Evolutionary conservation across 1,140 invertebrate genomes (phyloP), one percentile per base, ranked within the genome.

Genomic region (Drosophila arizonae): DNA sequence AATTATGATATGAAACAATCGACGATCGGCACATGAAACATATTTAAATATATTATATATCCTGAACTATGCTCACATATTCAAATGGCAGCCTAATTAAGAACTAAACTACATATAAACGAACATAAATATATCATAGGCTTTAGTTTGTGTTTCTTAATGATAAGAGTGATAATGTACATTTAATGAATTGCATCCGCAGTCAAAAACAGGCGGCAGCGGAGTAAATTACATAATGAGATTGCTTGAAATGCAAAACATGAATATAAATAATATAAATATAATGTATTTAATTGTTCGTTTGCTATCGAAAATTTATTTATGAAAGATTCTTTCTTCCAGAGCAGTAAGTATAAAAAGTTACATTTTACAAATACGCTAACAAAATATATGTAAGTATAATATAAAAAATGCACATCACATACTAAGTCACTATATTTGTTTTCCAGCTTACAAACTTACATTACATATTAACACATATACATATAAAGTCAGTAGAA

Each of bases 81-180:
- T 67, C 63, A 61, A 73, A 74, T 60, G 75, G 46, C 62, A 75
- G 66, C 61, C 58, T 61, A 71, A 68, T 60, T 69, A 84, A 48
- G 65, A 46, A 69, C 39, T 64, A 64, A 82, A 70, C 60, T 62
- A 69, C 15, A 74, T 36, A 75, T 36, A 74, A 46, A 79, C 52
- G 63, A 75, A 76, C 62, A 65, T 78, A 78, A 70, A 76, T 87
- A 86, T 87, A 87, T 82, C 79, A 87, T 87, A 87, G 79, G 82
- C 79, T 76, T 82, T 87, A 87, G 82, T 87, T 87, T 87, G 82
- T 87, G 79, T 82, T 87, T 87, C 63, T 72, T 72, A 79, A 36
- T 51, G 21, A 67, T 87, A 87, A 87, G 82, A 87, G 82, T 85
- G 81, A 85, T 85, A 86, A 79, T 87, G 79, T 87, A 87, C 62